A percentile compares a stretch with the other conserved stretches of the same genome.
Conservation (phyloP, 2,113 vertebrate species). For the Nesogale talazaci region DNA sequence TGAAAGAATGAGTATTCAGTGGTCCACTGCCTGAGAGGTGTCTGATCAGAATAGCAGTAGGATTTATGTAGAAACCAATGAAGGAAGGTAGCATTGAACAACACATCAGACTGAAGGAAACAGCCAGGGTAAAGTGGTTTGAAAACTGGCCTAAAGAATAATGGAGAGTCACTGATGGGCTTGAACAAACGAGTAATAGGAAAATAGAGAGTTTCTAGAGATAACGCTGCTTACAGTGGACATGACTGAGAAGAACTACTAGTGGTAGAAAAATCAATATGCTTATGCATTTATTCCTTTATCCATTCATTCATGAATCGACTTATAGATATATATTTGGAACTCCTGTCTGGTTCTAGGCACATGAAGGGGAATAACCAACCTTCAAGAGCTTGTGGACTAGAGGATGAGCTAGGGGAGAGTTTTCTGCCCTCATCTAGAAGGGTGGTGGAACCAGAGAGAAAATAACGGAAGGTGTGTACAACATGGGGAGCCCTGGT, state of each 20-base stretch:
- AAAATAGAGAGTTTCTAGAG: not conserved
- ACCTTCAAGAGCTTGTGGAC: not conserved
- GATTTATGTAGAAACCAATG: not conserved
- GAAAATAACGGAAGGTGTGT: not conserved
- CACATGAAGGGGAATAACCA: not conserved
- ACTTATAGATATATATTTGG: not conserved
- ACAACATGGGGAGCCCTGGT: too few relatives aligned
- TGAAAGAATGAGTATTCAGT: not conserved
- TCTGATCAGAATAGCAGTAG: not conserved
- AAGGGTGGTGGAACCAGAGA: not conserved
- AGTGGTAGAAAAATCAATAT: not conserved
- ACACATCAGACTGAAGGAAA: not conserved
- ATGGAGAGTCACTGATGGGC: not conserved
- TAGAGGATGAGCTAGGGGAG: constrained; percentile 12
- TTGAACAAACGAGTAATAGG: not conserved
- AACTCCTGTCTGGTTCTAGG: not conserved
- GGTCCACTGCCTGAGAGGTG: not conserved
- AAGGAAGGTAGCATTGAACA: not conserved
- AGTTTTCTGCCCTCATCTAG: too few relatives aligned
- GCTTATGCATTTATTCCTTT: not conserved
- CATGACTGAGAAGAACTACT: not conserved
- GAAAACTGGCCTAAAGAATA: constrained; percentile 15
- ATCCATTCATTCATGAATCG: not conserved
- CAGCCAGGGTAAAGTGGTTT: not conserved
- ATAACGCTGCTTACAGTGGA: not conserved